These are phyloP conservation scores for Arnoldichthys spilopterus DNA, from an alignment of 2,797 vertebrate species.

Conservation along the genomic window DNA sequence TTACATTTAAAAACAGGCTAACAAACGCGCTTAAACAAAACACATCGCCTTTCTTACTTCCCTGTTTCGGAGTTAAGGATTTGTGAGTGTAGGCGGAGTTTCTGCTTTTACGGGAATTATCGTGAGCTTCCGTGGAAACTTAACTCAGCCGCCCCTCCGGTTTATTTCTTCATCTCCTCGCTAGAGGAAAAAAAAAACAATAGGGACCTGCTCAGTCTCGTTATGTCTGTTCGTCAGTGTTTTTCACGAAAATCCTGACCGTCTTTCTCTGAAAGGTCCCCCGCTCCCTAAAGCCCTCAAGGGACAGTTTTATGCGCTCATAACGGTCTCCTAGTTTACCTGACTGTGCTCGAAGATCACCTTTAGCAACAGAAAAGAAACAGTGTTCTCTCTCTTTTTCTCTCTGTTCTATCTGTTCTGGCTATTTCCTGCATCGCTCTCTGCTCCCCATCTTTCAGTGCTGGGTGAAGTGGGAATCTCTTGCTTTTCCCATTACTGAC, in stretches of 20 bases:
- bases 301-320: no score
- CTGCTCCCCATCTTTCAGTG: neutral
- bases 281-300: no score
- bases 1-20: no score
- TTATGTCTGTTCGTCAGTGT: neutral
- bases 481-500: neutral
- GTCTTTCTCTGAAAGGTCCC: no score
- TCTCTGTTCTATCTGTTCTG: neutral
- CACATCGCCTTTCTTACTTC: constrained; percentile 15
- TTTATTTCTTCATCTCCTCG: neutral
- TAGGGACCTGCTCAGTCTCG: neutral
- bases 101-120: constrained; percentile 26
- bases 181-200: neutral
- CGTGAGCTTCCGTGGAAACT: constrained; percentile 34
- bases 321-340: no score
- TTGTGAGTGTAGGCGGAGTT: constrained; percentile 8
- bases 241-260: no score
- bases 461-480: neutral
- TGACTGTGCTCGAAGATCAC: no score
- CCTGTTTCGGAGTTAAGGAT: neutral
- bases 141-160: no score
- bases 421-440: no score
- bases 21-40: no score
- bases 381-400: neutral
- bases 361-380: no score